Base-by-base conservation (phyloP, 2,888 invertebrate genomes). In the Exocentrus adspersus region DNA sequence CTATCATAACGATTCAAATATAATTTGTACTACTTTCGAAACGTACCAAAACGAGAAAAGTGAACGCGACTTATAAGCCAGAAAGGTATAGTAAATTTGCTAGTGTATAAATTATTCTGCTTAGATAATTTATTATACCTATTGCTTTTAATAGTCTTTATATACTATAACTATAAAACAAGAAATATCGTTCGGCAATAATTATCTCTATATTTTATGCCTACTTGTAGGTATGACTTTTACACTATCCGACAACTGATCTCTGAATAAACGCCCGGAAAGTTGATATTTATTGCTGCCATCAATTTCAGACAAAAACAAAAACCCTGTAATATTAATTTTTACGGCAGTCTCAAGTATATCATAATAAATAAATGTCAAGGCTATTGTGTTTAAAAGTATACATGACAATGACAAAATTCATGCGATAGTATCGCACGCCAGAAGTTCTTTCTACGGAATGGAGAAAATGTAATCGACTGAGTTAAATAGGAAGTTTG, bases 11-110 rank as follows among this genome's bases (percentile, higher is more conserved):
- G 24, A 53, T 21, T 41, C 41, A 20, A 53, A 41, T 53, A 42
- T 42, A 21, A 53, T 53, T 53, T 53, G 53, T 53, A 53, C 42
- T 21, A 42, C 53, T 42, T 53, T 53, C 42, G 41, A 53, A 53
- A 53, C 53, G 6, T n/a, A 41, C 53, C 53, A 53, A 53, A 41
- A 41, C 7, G 12, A 53, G 53, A 53, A 53, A 53, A 53, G 42
- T 41, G 53, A 53, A 53, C 14, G 53, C 41, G 24, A 9, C 19
- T 6, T 42, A 10, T 12, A n/a, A 20, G n/a, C 41, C 2, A 7
- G 1, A 19, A 41, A 53, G 14, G 53, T 42, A 41, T 19, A 53
- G 24, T 41, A 12, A 53, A 53, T 37, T 1, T 51, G n/a, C 32
- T 51, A 19, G 51, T 32, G 19, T 37, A 51, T 51, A 51, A 51